phyloP scores from a whole-genome alignment of 2,888 invertebrate species.

The Drosophila siamana region DNA sequence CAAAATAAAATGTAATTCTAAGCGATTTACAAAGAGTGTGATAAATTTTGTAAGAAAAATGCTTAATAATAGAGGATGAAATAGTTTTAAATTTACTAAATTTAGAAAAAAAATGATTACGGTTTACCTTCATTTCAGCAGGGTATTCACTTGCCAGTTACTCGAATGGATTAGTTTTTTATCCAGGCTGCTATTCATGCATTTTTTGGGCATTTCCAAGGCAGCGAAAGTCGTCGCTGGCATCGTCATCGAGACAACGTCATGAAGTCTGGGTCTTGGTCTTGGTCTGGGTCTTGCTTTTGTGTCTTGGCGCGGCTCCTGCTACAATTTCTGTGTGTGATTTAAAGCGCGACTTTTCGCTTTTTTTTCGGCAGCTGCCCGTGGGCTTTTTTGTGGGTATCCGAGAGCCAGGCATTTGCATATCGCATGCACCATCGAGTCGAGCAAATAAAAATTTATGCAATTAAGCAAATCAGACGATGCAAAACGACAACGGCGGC shows the following conservation, averaged over 20 bases:
- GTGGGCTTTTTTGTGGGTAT: conserved; percentile 43
- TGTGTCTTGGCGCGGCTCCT: conserved; percentile 23
- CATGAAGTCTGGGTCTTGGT: conserved; percentile 36
- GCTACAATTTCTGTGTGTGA: conserved; percentile 77
- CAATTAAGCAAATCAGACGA: conserved; percentile 79
- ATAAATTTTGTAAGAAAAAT: too few relatives aligned
- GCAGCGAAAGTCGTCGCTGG: conserved; percentile 57
- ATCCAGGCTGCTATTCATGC: conserved; percentile 8
- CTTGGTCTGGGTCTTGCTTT: conserved; percentile 21
- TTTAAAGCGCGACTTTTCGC: conserved; percentile 75
- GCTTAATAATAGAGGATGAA: too few relatives aligned
- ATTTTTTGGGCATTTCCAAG: conserved; percentile 48
- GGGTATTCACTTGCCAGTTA: conserved; percentile 8
- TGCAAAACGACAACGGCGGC: conserved; percentile 25
- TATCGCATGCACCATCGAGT: conserved; percentile 76
- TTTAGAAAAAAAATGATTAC: too few relatives aligned
- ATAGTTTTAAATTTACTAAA: too few relatives aligned
- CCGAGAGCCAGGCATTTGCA: conserved; percentile 60
- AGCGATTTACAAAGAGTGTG: too few relatives aligned
- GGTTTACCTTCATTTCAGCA: background rate
- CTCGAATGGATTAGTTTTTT: background rate
- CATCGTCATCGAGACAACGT: conserved; percentile 31
- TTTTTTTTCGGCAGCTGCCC: conserved; percentile 49
- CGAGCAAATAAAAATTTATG: conserved; percentile 81
- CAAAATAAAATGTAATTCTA: too few relatives aligned